Conservation (phyloP, 2,113 vertebrate species). For the Phoxinus phoxinus region DNA sequence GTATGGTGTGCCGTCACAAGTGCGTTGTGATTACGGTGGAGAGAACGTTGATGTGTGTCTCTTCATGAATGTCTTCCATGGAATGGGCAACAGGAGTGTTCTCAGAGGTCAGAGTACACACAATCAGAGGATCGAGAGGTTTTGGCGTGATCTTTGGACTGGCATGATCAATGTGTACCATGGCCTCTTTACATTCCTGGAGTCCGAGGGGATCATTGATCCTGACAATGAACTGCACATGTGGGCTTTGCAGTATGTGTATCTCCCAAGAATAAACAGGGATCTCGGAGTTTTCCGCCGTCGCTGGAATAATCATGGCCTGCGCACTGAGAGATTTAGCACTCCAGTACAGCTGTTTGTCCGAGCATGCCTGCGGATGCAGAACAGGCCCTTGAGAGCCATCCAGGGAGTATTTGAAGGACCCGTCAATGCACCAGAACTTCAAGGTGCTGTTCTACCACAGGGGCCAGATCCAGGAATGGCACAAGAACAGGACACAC, state of each 20-base stretch:
- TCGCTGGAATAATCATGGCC: conserved; percentile 12
- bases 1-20: conserved; percentile 5
- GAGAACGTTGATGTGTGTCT: conserved; percentile 5
- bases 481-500: too few species aligned
- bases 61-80: not conserved
- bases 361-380: not conserved
- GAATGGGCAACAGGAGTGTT: conserved; percentile 1
- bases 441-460: not conserved
- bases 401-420: not conserved
- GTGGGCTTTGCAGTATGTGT: conserved; percentile 14
- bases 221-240: not conserved
- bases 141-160: conserved; percentile 8
- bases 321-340: conserved; percentile 4
- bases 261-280: not conserved
- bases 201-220: conserved; percentile 1
- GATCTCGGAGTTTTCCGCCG: not conserved
- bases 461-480: too few species aligned
- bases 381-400: not conserved
- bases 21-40: not conserved
- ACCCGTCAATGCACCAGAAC: not conserved
- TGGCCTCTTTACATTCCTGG: conserved; percentile 11
- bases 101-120: conserved; percentile 16
- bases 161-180: conserved; percentile 26
- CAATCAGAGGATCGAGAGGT: conserved; percentile 7
- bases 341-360: not conserved